Percentiles rank a stretch among this genome's conserved stretches.
These are phyloP conservation scores for Gastrophryne carolinensis DNA, from an alignment of 2,797 vertebrate species.

Conservation along the genomic window DNA sequence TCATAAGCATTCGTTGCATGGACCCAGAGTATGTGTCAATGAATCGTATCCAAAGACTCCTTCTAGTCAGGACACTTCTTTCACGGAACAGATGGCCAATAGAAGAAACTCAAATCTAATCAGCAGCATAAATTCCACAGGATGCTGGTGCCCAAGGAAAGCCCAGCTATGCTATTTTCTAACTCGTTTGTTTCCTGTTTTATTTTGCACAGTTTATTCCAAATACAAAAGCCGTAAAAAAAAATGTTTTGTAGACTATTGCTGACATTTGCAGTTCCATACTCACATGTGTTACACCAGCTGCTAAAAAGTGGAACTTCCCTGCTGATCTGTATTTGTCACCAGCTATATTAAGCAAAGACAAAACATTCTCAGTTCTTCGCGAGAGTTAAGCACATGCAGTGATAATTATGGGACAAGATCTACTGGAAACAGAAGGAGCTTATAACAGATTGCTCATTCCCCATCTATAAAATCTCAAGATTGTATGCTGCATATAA, in stretches of 20 bases:
- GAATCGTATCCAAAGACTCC: conserved; percentile 39
- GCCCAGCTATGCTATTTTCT: conserved; percentile 25
- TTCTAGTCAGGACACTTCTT: conserved; percentile 14
- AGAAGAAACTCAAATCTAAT: conserved; percentile 8
- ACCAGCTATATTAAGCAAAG: conserved; percentile 51
- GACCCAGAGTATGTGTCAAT: conserved; percentile 23
- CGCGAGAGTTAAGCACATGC: conserved; percentile 50
- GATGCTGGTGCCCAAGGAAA: conserved; percentile 35
- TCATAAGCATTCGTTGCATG: not conserved
- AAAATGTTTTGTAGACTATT: conserved; percentile 41
- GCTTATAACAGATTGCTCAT: conserved; percentile 38
- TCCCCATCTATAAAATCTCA: conserved; percentile 38
- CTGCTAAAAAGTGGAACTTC: conserved; percentile 48
- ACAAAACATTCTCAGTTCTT: conserved; percentile 49
- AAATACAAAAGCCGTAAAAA: conserved; percentile 40
- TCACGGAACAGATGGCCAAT: conserved; percentile 42
- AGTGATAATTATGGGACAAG: conserved; percentile 43
- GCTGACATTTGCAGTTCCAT: conserved; percentile 49
- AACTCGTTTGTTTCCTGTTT: conserved; percentile 39
- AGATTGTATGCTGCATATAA: conserved; percentile 26
- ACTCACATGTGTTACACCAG: conserved; percentile 50
- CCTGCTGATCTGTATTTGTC: conserved; percentile 53
- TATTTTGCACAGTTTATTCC: conserved; percentile 44
- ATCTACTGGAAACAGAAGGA: conserved; percentile 38
- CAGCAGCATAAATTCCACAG: conserved; percentile 30